Base-by-base conservation (phyloP, 64 coral and sea anemone genomes). In the Trachythela sp. region DNA sequence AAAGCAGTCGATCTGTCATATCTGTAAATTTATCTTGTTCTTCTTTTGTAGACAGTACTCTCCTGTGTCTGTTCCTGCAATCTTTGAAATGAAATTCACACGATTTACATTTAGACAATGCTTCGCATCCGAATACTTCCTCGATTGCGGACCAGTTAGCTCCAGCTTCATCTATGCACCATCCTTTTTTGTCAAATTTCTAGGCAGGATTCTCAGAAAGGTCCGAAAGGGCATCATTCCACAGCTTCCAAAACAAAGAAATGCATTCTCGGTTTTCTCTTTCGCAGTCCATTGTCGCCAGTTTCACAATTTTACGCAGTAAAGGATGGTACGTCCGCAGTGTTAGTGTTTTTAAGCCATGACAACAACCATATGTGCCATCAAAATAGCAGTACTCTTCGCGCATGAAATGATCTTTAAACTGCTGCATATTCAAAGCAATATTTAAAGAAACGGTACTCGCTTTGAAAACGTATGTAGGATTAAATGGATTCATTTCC, bases 291-390 rank as follows among this genome's bases (percentile, higher is more conserved):
- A 92, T 92, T 34, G 77, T 88, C 17, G 86, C 91, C 8, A 92
- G 86, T 40, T 88, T 88, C 48, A 88, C 86, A 39, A 88, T 22
- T 84, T 92, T 88, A 26, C 91, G 45, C 56, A 92, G 70, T 51
- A 92, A 38, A 9, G 71, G 85, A 87, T 92, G 90, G 48, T 87
- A 92, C 14, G 87, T 75, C 71, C 88, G 51, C 13, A 90, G 48
- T 36, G 85, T 87, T 13, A 86, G 59, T 15, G 90, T 91, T 56
- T 92, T 92, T 48, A 77, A 77, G 8, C 84, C 90, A 13, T 42
- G 29, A 90, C 50, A 84, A 2, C 70, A 40, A 27, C 37, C 89
- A 26, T 90, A 58, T 56, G 68, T 92, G 7, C 84, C 90, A 86
- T 92, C 90, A 27, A 77, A 54, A 40, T 87, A 87, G 27, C 85